Percentiles rank a stretch among this genome's conserved stretches.
Evolutionary conservation across 2,888 invertebrate genomes (phyloP).

Genomic region (Synergus japonicus): DNA sequence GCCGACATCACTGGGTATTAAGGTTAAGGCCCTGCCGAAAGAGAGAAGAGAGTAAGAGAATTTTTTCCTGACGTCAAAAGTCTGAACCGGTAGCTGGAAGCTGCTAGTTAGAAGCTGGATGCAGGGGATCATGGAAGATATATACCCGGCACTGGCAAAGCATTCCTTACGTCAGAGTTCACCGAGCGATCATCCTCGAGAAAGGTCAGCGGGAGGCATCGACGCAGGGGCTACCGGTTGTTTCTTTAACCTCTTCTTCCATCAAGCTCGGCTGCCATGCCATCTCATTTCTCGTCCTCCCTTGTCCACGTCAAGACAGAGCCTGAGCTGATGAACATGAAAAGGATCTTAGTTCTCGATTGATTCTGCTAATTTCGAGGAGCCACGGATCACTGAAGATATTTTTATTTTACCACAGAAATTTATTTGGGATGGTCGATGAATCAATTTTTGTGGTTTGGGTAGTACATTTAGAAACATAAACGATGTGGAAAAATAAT

Average conservation of each 20-base stretch:
- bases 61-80: constrained; percentile 40
- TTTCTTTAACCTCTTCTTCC: constrained; percentile 53
- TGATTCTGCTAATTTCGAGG: background rate
- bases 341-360: constrained; percentile 5
- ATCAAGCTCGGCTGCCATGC: background rate
- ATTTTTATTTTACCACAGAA: no score
- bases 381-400: background rate
- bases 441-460: no score
- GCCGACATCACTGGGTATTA: constrained; percentile 19
- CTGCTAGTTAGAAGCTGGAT: constrained; percentile 43
- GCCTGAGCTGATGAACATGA: background rate
- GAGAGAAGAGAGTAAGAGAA: background rate
- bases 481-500: no score
- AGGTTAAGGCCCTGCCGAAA: background rate
- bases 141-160: constrained; percentile 66
- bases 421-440: no score
- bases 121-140: constrained; percentile 48
- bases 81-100: constrained; percentile 58
- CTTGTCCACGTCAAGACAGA: background rate
- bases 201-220: constrained; percentile 73
- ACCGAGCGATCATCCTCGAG: constrained; percentile 60
- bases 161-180: constrained; percentile 72
- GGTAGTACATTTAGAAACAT: no score
- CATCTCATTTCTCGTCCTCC: background rate
- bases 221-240: constrained; percentile 73